Evolutionary conservation across 1,140 invertebrate genomes (phyloP).

Genomic region (Nixonia krombeini): DNA sequence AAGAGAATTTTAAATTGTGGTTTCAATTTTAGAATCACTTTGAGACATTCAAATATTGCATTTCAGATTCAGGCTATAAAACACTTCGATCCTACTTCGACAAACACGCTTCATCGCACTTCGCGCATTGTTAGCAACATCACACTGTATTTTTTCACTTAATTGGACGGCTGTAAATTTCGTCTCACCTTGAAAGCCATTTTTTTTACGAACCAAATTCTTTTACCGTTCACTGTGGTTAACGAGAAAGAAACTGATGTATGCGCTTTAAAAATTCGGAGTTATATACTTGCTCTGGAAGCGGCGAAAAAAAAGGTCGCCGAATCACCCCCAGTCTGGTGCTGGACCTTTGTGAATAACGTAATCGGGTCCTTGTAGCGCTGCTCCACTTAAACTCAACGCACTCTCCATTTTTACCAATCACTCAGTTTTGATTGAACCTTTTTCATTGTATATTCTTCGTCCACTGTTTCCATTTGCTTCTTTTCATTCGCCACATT

Average conservation of each 20-base stretch:
- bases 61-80: too few species aligned
- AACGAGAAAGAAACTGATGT: conserved; percentile 39
- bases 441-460: conserved; percentile 6
- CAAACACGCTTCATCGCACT: too few species aligned
- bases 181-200: conserved; percentile 37
- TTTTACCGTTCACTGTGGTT: conserved; percentile 36
- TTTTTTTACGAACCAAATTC: conserved; percentile 32
- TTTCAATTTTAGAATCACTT: too few species aligned
- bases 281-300: conserved; percentile 33
- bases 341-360: conserved; percentile 3
- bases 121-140: not conserved
- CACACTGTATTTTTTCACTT: not conserved
- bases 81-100: too few species aligned
- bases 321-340: conserved; percentile 34
- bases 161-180: not conserved
- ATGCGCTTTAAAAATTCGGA: conserved; percentile 27
- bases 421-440: conserved; percentile 40
- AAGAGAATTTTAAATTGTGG: too few species aligned
- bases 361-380: conserved; percentile 43
- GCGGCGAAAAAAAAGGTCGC: conserved; percentile 28
- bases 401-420: conserved; percentile 33
- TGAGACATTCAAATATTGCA: too few species aligned
- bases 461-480: too few species aligned
- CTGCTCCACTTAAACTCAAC: conserved; percentile 24
- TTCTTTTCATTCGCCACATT: too few species aligned